Percentiles rank a stretch among this genome's conserved stretches.
Conservation (phyloP, 2,797 vertebrate genomes). For the Pseudocheirus occidentalis region DNA sequence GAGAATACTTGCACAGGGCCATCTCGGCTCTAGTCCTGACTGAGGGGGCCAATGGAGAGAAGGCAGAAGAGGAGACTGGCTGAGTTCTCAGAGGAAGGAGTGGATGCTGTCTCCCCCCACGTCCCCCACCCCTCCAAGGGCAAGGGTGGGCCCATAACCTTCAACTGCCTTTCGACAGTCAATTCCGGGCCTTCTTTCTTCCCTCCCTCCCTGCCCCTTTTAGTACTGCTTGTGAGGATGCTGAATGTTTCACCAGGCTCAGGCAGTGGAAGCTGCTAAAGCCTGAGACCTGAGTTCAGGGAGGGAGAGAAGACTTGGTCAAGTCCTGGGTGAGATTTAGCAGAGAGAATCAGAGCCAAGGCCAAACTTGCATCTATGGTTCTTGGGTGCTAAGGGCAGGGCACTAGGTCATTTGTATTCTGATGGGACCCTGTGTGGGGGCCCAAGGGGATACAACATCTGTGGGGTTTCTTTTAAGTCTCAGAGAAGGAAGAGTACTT, state of each 20-base stretch:
- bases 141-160: not conserved
- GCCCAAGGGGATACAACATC: not conserved
- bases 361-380: accelerated
- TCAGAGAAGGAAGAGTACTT: too few relatives aligned
- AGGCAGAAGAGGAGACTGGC: not conserved
- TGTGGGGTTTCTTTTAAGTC: not conserved
- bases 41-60: not conserved
- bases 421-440: not conserved
- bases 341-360: not conserved
- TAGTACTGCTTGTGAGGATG: not conserved
- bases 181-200: not conserved
- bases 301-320: not conserved
- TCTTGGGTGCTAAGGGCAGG: not conserved
- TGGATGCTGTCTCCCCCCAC: too few relatives aligned
- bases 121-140: too few relatives aligned
- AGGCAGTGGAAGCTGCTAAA: not conserved
- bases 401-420: not conserved
- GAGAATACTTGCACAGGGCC: not conserved
- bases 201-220: not conserved
- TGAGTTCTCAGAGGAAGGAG: not conserved
- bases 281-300: not conserved
- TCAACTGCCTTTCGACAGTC: not conserved
- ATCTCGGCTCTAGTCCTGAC: not conserved
- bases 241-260: not conserved
- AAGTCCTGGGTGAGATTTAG: not conserved